These are phyloP conservation scores for Pogonognathellus flavescens DNA, from an alignment of 1,140 invertebrate genomes.

Conservation along the genomic window DNA sequence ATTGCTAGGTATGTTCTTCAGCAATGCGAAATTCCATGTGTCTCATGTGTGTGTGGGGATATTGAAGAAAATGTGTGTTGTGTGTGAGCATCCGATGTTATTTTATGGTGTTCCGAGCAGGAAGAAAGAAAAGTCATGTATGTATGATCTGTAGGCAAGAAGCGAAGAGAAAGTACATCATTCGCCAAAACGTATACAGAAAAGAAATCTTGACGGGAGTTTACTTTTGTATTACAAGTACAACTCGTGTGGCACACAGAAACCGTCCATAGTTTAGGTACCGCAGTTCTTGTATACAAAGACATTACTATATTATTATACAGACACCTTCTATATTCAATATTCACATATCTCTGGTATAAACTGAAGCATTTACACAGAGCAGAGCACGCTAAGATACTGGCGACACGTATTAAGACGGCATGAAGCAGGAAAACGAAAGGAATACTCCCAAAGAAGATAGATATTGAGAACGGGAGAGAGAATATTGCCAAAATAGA, in stretches of 20 bases:
- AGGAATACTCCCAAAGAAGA: constrained; percentile 21
- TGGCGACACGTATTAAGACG: not conserved
- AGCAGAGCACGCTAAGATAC: constrained; percentile 7
- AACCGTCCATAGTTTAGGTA: not conserved
- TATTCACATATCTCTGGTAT: not conserved
- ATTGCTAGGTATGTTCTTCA: not conserved
- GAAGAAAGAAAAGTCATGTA: constrained; percentile 15
- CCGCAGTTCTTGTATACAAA: not conserved
- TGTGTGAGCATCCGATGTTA: constrained; percentile 21
- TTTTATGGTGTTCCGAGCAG: constrained; percentile 33
- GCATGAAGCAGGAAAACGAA: not conserved
- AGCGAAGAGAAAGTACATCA: constrained; percentile 46
- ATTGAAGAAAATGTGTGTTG: constrained; percentile 27
- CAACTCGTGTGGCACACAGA: not conserved
- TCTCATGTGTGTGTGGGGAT: not conserved
- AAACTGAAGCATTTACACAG: not conserved
- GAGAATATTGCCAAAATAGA: constrained; percentile 53
- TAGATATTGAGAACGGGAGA: not conserved
- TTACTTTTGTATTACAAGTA: constrained; percentile 26
- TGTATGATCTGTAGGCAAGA: constrained; percentile 40
- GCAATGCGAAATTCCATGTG: not conserved
- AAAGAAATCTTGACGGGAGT: constrained; percentile 39
- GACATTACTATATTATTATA: not conserved
- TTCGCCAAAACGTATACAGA: not conserved
- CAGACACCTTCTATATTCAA: not conserved